Evolutionary conservation across 2,113 vertebrate species (phyloP).

Genomic region (Mustela nigripes): DNA sequence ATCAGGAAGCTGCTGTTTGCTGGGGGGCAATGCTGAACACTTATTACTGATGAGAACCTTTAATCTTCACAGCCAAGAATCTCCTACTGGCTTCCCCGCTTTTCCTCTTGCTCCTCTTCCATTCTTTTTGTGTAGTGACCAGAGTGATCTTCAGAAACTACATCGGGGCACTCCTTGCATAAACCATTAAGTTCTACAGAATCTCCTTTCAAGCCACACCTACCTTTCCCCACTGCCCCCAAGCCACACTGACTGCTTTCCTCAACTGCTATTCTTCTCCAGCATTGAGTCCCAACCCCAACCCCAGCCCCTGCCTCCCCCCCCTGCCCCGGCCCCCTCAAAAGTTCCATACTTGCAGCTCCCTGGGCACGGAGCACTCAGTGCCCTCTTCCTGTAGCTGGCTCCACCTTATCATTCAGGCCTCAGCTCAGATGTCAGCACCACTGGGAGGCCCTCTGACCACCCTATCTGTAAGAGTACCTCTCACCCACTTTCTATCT

Average conservation of each 20-base stretch:
- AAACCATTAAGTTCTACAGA: not conserved
- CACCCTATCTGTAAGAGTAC: not conserved
- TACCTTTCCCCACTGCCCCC: not conserved
- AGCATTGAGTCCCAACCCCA: too few relatives aligned
- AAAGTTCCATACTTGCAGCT: not conserved
- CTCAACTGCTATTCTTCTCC: not conserved
- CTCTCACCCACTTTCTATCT: not conserved
- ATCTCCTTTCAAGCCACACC: not conserved
- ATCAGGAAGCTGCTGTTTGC: not conserved
- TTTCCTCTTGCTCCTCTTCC: not conserved
- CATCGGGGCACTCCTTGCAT: not conserved
- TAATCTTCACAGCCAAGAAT: not conserved
- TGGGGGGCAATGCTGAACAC: not conserved
- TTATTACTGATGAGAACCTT: not conserved
- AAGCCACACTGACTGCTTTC: not conserved
- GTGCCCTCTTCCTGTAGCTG: not conserved
- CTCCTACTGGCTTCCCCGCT: not conserved
- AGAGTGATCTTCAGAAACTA: not conserved
- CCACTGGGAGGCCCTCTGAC: not conserved
- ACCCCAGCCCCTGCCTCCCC: too few relatives aligned
- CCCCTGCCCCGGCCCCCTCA: not conserved
- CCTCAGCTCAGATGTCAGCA: not conserved
- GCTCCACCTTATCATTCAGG: not conserved
- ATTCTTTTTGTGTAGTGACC: not conserved
- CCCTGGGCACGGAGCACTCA: not conserved